Conservation (phyloP, 2,888 invertebrate species). For the Eubasilissa splendida region DNA sequence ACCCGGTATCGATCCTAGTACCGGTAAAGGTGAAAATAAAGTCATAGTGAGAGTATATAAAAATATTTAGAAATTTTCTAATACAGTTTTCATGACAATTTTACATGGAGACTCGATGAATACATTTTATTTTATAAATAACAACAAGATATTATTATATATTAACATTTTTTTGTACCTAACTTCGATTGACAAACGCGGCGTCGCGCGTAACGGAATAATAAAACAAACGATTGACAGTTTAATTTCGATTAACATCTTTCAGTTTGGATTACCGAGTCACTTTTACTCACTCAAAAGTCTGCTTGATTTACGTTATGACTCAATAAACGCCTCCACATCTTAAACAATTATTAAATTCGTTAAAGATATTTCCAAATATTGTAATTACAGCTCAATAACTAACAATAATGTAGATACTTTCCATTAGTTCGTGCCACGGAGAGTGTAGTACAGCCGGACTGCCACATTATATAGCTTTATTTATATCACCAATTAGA, state of each 20-base stretch:
- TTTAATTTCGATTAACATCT: conserved; percentile 53
- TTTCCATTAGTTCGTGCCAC: no score
- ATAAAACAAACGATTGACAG: conserved; percentile 53
- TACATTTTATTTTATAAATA: no score
- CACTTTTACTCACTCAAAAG: conserved; percentile 19
- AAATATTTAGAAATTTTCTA: no score
- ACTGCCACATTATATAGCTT: no score
- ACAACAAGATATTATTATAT: no score
- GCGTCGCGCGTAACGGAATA: conserved; percentile 25
- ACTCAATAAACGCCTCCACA: conserved; percentile 1
- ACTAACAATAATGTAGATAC: background rate
- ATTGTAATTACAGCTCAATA: background rate
- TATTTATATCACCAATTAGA: no score
- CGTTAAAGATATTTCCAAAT: background rate
- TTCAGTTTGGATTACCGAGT: conserved; percentile 22
- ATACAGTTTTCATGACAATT: no score
- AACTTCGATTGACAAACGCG: conserved; percentile 13
- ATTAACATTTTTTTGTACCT: background rate
- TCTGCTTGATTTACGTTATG: conserved; percentile 32
- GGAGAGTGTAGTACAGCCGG: no score
- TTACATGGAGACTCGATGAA: no score
- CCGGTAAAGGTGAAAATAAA: no score
- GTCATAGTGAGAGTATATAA: no score
- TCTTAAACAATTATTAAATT: background rate
- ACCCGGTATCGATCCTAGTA: no score